Conservation (phyloP, 2,797 vertebrate species). For the Myotis planiceps region DNA sequence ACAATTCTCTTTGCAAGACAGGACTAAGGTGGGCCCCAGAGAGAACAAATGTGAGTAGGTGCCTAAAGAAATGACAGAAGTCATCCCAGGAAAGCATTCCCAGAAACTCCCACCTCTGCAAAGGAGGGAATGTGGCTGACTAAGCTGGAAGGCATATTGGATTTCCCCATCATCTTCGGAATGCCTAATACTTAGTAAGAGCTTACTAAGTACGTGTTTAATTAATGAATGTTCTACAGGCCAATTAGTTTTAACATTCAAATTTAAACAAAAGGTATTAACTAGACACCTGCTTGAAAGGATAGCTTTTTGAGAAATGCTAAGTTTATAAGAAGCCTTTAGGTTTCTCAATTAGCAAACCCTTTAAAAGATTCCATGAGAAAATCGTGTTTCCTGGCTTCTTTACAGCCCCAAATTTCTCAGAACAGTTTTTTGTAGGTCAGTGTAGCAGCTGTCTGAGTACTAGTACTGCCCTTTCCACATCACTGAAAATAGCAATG, state of each 20-base stretch:
- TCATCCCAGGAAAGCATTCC: background rate
- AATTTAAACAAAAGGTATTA: background rate
- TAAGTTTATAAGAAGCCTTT: constrained; percentile 37
- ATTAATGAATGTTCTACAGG: background rate
- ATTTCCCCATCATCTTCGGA: constrained; percentile 3
- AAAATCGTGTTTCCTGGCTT: constrained; percentile 49
- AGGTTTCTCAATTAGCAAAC: background rate
- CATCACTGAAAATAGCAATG: background rate
- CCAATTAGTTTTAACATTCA: background rate
- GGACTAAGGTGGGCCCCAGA: background rate
- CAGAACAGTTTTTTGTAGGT: background rate
- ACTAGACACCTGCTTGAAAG: background rate
- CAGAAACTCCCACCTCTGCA: background rate
- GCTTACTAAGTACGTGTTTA: constrained; percentile 9
- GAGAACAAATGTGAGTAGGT: background rate
- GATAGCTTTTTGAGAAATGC: background rate
- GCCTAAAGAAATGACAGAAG: background rate
- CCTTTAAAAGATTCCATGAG: constrained; percentile 16
- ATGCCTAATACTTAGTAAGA: background rate
- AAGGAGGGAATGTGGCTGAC: background rate
- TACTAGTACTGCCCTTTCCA: constrained; percentile 16
- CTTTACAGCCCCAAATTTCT: background rate
- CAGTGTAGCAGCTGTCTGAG: background rate
- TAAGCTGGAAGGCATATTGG: background rate
- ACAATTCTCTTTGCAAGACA: background rate